Evolutionary conservation across 2,888 invertebrate species (phyloP).

Genomic region (Capitulum mitella): DNA sequence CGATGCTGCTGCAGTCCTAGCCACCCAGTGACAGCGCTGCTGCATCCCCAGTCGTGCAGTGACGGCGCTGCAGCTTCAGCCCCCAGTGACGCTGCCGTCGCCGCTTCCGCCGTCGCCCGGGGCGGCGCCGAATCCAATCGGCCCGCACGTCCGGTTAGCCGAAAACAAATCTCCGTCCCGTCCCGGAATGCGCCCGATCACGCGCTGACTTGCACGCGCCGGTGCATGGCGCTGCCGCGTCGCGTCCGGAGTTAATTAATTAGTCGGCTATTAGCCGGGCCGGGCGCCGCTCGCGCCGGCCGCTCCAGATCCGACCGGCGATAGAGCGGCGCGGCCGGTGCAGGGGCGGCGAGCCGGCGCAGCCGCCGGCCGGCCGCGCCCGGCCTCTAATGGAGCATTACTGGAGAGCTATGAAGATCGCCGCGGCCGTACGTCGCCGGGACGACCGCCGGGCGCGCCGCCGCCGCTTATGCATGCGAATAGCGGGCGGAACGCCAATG

Average conservation of each 20-base stretch:
- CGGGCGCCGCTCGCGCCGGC: not conserved
- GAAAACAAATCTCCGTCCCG: not conserved
- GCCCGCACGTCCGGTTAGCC: not conserved
- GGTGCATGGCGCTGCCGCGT: not conserved
- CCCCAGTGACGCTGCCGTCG: not conserved
- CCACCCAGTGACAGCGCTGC: no score
- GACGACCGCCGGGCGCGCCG: not conserved
- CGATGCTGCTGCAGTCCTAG: no score
- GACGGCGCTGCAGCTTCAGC: no score
- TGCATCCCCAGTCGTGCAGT: no score
- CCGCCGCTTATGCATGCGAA: not conserved
- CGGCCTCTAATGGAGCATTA: no score
- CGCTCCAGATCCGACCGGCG: not conserved
- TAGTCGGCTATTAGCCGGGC: not conserved
- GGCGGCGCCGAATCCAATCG: not conserved
- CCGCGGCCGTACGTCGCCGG: not conserved
- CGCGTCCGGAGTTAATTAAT: conserved; percentile 6
- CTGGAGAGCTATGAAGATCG: no score
- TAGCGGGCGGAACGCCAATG: not conserved
- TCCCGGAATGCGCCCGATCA: not conserved
- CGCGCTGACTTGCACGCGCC: not conserved
- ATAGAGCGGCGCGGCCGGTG: no score
- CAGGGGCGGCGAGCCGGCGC: not conserved
- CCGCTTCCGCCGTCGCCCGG: not conserved
- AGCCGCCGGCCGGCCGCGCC: not conserved